Evolutionary conservation across 2,888 invertebrate species (phyloP), one percentile per base, ranked within the genome.

Genomic region (Nesidiocoris tenuis): DNA sequence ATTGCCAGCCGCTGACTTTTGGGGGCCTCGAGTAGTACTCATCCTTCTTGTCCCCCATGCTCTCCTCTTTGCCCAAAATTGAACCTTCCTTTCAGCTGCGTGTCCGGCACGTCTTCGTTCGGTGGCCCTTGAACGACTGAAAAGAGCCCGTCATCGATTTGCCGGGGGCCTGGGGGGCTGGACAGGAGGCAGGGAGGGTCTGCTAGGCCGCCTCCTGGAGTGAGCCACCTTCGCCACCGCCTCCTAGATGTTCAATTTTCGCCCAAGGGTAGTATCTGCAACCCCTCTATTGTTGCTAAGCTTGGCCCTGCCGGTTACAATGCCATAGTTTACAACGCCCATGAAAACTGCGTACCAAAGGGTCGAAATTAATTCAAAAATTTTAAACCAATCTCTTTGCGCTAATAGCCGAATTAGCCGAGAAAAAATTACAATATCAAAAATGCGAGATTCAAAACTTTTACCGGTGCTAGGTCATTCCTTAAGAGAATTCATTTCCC

Each of bases 1-100:
- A 88, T 86, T 94, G 92, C 93, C 94, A 94, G 88, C 89, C 90
- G 80, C 92, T 91, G 82, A 93, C 88, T 83, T 91, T 90, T 78
- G 91, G 91, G 81, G 93, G 93, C 81, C 91, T 90, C 24, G 83
- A 82, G 82, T 90, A 84, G 85, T 92, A 93, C 85, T 89, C 93
- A 85, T 91, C 79, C 76, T 79, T 78, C 75, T 80, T 80, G 71
- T 79, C 80, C 24, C 75, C 79, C 79, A 78, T 80, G 39, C 63
- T 63, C 39, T 21, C 22, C 23, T 54, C 61, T 63, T 39, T 55
- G 39, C 39, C 39, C 39, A 39, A 12, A n/a, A n/a, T n/a, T 39
- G 39, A 39, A 39, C 39, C 39, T 39, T 39, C 39, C 39, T 39
- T 39, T 61, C 61, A 63, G 39, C 71, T 61, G 24, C 63, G 54